These are phyloP conservation scores for Agrochola macilenta DNA, from an alignment of 2,888 invertebrate species.

Conservation along the genomic window DNA sequence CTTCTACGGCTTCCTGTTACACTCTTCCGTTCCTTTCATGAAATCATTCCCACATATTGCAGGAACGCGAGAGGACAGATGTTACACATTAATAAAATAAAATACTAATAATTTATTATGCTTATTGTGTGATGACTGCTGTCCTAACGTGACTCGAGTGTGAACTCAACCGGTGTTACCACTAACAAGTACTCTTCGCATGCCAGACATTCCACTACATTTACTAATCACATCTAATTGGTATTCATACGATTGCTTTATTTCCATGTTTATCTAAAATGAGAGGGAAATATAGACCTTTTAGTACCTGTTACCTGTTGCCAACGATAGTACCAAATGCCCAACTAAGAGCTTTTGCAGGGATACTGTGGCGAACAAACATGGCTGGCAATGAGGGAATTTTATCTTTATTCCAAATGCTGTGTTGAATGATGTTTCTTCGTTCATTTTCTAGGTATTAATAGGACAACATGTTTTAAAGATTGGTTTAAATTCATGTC, in stretches of 20 bases:
- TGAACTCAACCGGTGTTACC: constrained; percentile 33
- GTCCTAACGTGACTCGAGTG: background rate
- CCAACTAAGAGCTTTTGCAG: constrained; percentile 30
- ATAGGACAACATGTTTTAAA: background rate
- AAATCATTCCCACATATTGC: too few relatives aligned
- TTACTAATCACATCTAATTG: constrained; percentile 61
- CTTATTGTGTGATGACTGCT: background rate
- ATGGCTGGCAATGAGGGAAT: background rate
- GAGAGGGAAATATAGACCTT: constrained; percentile 53
- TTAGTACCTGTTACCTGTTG: constrained; percentile 22
- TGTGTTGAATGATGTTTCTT: background rate
- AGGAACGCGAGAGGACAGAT: too few relatives aligned
- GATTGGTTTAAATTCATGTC: background rate
- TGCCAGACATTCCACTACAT: constrained; percentile 7
- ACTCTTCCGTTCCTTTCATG: too few relatives aligned
- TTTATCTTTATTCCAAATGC: background rate
- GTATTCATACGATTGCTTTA: constrained; percentile 57
- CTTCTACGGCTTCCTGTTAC: too few relatives aligned
- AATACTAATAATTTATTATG: background rate
- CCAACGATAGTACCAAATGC: constrained; percentile 15
- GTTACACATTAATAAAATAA: background rate
- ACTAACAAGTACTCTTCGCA: constrained; percentile 17
- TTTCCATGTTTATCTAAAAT: constrained; percentile 61
- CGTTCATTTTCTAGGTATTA: background rate
- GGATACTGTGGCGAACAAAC: constrained; percentile 2